Percentiles rank a stretch among this genome's conserved stretches.
Conservation (phyloP, 2,113 vertebrate species). For the Euleptes europaea region DNA sequence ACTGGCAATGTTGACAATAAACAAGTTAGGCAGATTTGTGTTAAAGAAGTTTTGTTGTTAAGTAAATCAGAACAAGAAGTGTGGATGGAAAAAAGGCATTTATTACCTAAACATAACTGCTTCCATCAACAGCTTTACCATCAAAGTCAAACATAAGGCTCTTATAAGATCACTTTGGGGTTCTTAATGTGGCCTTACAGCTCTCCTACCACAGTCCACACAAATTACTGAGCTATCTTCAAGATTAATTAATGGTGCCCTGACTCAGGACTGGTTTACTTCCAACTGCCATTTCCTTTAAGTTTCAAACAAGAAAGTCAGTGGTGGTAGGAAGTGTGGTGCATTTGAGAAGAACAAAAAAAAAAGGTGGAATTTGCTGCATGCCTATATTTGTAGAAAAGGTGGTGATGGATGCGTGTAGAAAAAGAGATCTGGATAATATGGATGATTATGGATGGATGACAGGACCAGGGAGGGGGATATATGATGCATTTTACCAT, state of each 20-base stretch:
- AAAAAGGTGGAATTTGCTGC: not conserved
- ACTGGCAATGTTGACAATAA: not conserved
- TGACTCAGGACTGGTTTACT: not conserved
- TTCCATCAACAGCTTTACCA: not conserved
- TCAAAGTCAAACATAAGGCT: not conserved
- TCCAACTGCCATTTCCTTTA: not conserved
- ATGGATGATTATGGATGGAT: no score
- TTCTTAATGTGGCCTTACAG: not conserved
- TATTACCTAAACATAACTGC: conserved; percentile 7
- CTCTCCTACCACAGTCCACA: not conserved
- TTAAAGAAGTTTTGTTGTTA: conserved; percentile 23
- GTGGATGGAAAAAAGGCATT: conserved; percentile 11
- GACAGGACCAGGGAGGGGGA: no score
- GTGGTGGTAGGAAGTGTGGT: not conserved
- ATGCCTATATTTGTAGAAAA: not conserved
- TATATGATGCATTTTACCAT: no score
- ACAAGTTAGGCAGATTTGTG: no score
- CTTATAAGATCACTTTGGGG: not conserved
- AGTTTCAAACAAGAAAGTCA: not conserved
- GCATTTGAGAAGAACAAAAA: not conserved
- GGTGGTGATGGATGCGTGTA: no score
- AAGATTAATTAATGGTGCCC: not conserved
- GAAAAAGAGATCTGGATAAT: no score
- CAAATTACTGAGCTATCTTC: not conserved
- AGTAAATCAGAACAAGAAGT: conserved; percentile 1